Evolutionary conservation across 92 coral and sea anemone genomes (phyloP).

Genomic region (Porites evermanni): DNA sequence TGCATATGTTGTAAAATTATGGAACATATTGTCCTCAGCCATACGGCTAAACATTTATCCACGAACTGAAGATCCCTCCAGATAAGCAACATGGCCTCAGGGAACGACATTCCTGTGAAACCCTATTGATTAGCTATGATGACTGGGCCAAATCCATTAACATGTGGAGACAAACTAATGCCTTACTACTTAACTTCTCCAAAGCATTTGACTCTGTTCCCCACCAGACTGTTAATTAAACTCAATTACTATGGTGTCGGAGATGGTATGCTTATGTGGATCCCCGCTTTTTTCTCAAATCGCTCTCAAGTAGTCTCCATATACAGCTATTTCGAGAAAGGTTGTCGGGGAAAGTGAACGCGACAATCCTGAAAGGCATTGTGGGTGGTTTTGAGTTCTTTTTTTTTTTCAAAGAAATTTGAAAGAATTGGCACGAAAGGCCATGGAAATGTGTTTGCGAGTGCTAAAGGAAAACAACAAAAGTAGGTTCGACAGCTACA

Average conservation of each 20-base stretch:
- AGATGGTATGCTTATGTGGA: conserved; percentile 48
- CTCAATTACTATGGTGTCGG: conserved; percentile 53
- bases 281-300: conserved; percentile 9
- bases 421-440: too few species aligned
- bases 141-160: conserved; percentile 66
- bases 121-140: conserved; percentile 43
- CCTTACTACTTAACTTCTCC: conserved; percentile 48
- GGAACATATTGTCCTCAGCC: conserved; percentile 70
- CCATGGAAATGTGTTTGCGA: too few species aligned
- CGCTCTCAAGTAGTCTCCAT: conserved; percentile 20
- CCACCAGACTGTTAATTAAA: conserved; percentile 51
- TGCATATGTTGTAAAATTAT: conserved; percentile 59
- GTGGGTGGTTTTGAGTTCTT: too few species aligned
- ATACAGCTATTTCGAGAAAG: too few species aligned
- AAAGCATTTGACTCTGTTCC: conserved; percentile 77
- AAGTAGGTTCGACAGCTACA: too few species aligned
- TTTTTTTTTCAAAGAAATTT: too few species aligned
- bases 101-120: conserved; percentile 61
- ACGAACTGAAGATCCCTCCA: conserved; percentile 32
- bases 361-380: too few species aligned
- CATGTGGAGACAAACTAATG: conserved; percentile 48
- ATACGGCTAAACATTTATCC: conserved; percentile 63
- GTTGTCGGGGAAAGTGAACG: too few species aligned
- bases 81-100: conserved; percentile 75
- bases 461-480: too few species aligned